phyloP scores from a whole-genome alignment of 2,113 vertebrate species.

The Merops nubicus region DNA sequence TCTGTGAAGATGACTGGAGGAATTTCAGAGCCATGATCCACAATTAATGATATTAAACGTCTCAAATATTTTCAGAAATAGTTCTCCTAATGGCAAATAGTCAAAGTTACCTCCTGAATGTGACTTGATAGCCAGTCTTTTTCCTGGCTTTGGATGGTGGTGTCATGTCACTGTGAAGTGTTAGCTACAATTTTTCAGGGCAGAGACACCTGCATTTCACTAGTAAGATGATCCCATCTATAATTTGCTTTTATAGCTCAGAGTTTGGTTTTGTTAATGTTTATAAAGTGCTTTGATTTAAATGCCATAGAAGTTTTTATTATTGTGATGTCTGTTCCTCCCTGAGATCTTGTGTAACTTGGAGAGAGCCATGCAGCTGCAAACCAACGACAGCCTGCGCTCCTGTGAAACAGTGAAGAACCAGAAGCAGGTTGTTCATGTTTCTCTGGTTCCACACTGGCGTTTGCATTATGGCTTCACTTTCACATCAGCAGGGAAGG shows the following conservation, averaged over 20 bases:
- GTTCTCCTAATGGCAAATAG: slow-evolving; percentile 17
- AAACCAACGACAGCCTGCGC: neutral
- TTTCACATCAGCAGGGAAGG: neutral
- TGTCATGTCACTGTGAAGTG: neutral
- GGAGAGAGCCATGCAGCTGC: neutral
- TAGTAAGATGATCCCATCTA: neutral
- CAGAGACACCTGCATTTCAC: neutral
- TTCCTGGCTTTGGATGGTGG: neutral
- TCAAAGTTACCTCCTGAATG: neutral
- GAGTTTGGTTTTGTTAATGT: neutral
- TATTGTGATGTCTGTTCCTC: neutral
- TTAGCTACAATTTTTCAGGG: neutral
- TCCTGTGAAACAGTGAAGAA: neutral
- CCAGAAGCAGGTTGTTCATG: neutral
- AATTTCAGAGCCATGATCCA: neutral
- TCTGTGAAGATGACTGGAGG: slow-evolving; percentile 49
- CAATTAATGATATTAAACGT: neutral
- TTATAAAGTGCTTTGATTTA: neutral
- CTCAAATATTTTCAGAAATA: slow-evolving; percentile 63
- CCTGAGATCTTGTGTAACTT: neutral
- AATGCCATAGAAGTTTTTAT: neutral
- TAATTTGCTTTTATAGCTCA: neutral
- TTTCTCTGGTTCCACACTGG: neutral
- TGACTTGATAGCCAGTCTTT: neutral
- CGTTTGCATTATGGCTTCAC: neutral